Evolutionary conservation across 2,888 invertebrate species (phyloP).

Genomic region (Epicampocera succincta): DNA sequence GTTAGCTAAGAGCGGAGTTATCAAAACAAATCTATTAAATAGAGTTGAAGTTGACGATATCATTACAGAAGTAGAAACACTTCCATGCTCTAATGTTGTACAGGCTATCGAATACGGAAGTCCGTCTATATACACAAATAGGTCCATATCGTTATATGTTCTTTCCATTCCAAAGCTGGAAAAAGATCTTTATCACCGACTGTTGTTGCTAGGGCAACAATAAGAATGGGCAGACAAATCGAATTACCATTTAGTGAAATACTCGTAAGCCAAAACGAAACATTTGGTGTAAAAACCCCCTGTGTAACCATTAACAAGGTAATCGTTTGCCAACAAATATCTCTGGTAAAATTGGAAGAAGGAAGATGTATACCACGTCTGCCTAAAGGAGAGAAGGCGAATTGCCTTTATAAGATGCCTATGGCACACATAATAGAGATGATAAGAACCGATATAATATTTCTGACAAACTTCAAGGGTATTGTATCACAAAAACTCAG

Average conservation of each 20-base stretch:
- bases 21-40: constrained; percentile 11
- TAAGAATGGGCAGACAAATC: constrained; percentile 1
- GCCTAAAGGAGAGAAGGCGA: too few species aligned
- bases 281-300: background rate
- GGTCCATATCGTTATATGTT: background rate
- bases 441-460: too few species aligned
- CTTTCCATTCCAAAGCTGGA: constrained; percentile 11
- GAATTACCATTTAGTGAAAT: constrained; percentile 29
- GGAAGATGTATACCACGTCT: constrained; percentile 8
- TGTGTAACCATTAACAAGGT: constrained; percentile 23
- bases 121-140: background rate
- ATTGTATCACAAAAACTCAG: too few species aligned
- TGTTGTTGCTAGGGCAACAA: constrained; percentile 1
- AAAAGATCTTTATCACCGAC: background rate
- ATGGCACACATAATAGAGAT: too few species aligned
- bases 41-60: constrained; percentile 4
- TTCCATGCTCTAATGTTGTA: background rate
- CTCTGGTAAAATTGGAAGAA: background rate
- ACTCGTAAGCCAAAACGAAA: constrained; percentile 13
- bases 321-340: constrained; percentile 2
- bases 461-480: too few species aligned
- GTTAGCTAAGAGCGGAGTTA: constrained; percentile 8
- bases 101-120: background rate
- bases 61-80: constrained; percentile 4
- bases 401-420: too few species aligned